Evolutionary conservation across 2,797 vertebrate genomes (phyloP).

Genomic region (Nannoperca obscura): DNA sequence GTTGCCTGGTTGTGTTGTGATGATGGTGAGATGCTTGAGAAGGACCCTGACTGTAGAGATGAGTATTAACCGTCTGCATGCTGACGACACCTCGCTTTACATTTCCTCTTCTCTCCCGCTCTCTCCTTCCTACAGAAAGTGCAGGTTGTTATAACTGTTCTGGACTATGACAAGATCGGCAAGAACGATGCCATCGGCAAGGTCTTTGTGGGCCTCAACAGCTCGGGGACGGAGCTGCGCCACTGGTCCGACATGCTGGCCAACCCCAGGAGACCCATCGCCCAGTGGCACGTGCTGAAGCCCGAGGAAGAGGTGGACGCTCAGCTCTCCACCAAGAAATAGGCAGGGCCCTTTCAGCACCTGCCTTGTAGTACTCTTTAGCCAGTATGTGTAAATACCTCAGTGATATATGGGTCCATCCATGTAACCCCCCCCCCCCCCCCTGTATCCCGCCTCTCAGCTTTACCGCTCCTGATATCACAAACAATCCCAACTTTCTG

Average conservation of each 20-base stretch:
- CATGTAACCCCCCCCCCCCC: slow-evolving; percentile 82
- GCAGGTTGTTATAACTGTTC: slow-evolving; percentile 99
- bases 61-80: background rate
- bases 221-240: slow-evolving; percentile 97
- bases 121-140: slow-evolving; percentile 91
- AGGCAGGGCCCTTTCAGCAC: slow-evolving; percentile 89
- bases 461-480: slow-evolving; percentile 66
- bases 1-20: background rate
- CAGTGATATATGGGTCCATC: slow-evolving; percentile 97
- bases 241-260: slow-evolving; percentile 99
- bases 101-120: background rate
- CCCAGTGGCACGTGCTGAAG: slow-evolving; percentile 99
- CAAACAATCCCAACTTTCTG: slow-evolving; percentile 78
- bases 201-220: slow-evolving; percentile 99
- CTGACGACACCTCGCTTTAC: slow-evolving; percentile 2
- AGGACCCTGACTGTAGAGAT: background rate
- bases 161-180: slow-evolving; percentile 99
- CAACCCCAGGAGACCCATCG: slow-evolving; percentile 98
- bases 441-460: slow-evolving; percentile 67
- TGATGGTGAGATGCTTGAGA: background rate
- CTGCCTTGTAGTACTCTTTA: slow-evolving; percentile 97
- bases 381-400: slow-evolving; percentile 99
- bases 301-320: slow-evolving; percentile 97
- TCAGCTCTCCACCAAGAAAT: slow-evolving; percentile 98
- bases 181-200: slow-evolving; percentile 99